Conservation (phyloP, 1,140 invertebrate species). For the Camponotus vicinus region DNA sequence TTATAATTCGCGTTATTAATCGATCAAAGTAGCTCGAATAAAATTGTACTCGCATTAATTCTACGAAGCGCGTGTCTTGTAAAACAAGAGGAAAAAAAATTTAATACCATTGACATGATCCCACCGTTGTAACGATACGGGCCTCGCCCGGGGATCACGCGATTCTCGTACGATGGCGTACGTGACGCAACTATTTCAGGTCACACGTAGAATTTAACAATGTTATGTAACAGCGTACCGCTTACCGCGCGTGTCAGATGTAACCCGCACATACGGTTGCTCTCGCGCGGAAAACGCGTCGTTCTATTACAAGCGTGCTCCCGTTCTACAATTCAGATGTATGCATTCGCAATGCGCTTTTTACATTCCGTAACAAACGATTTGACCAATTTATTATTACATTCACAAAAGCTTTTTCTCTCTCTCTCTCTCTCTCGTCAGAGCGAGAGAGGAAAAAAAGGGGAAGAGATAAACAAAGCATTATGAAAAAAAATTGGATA, state of each 20-base stretch:
- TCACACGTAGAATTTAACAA: slow-evolving; percentile 50
- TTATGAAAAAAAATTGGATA: neutral
- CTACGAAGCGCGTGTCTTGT: neutral
- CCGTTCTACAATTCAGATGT: slow-evolving; percentile 52
- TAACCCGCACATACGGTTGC: slow-evolving; percentile 21
- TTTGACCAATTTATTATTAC: slow-evolving; percentile 52
- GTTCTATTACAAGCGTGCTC: slow-evolving; percentile 18
- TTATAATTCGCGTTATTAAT: neutral
- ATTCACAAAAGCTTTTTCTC: neutral
- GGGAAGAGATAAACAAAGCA: slow-evolving; percentile 1
- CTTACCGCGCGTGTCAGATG: neutral
- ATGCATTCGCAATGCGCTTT: neutral
- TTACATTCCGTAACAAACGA: slow-evolving; percentile 24
- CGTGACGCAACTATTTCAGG: slow-evolving; percentile 35
- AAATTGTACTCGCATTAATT: neutral
- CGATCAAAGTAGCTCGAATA: neutral
- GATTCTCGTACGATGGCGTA: neutral
- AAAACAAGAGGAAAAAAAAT: neutral
- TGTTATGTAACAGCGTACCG: neutral
- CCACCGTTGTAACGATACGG: neutral
- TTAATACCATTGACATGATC: neutral
- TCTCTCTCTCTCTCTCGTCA: too few species aligned
- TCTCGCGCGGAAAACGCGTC: slow-evolving; percentile 9
- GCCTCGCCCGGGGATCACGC: neutral
- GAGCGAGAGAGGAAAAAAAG: too few species aligned